phyloP scores from a whole-genome alignment of 2,888 invertebrate species.

The Mesorhabditis sp. region DNA sequence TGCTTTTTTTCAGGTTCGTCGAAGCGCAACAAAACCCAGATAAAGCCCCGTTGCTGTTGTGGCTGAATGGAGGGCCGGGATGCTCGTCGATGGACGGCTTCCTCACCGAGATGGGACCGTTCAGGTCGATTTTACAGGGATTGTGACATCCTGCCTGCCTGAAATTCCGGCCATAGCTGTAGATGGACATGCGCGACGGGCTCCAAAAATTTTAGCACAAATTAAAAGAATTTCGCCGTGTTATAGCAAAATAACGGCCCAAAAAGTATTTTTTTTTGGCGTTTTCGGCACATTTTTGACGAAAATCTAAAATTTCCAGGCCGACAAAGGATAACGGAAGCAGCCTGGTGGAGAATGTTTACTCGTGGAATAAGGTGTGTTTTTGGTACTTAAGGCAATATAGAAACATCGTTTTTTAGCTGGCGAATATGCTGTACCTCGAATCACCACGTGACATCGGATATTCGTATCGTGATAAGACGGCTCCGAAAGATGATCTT shows the following conservation, averaged over 20 bases:
- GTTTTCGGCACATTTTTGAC: too few relatives aligned
- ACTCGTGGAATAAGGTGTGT: constrained; percentile 58
- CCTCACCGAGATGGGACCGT: constrained; percentile 61
- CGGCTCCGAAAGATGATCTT: constrained; percentile 25
- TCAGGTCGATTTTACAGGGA: constrained; percentile 16
- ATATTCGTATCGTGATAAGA: constrained; percentile 60
- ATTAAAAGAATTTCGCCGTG: too few relatives aligned
- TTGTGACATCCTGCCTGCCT: background rate
- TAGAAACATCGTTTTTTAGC: constrained; percentile 58
- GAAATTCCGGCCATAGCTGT: too few relatives aligned
- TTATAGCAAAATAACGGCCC: too few relatives aligned
- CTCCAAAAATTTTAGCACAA: too few relatives aligned
- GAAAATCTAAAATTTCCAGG: background rate
- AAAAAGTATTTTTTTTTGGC: too few relatives aligned
- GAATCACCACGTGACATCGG: constrained; percentile 64
- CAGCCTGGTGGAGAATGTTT: constrained; percentile 50
- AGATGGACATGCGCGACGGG: too few relatives aligned
- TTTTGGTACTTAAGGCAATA: constrained; percentile 59
- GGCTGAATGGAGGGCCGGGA: constrained; percentile 62
- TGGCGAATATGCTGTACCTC: constrained; percentile 62
- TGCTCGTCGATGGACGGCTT: constrained; percentile 59
- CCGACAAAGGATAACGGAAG: constrained; percentile 34
- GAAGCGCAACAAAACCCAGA: constrained; percentile 57
- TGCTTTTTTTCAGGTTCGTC: constrained; percentile 58
- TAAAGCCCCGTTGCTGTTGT: constrained; percentile 58